Percentiles rank a stretch among this genome's conserved stretches.
Evolutionary conservation across 2,113 vertebrate species (phyloP).

Genomic region (Eolophus roseicapilla): DNA sequence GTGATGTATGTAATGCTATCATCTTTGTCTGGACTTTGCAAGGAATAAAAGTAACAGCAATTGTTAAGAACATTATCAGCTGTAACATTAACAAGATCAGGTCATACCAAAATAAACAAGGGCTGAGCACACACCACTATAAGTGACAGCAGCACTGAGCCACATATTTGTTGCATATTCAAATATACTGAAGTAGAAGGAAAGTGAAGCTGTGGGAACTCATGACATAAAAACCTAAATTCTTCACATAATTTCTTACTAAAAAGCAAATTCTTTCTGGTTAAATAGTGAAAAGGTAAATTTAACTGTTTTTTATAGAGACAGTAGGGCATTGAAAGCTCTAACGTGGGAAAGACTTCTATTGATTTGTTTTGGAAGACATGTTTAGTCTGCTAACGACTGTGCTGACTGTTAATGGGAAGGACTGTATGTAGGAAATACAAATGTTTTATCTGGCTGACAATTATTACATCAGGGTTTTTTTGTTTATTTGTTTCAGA

Average conservation of each 20-base stretch:
- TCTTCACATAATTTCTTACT: not conserved
- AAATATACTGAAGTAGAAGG: not conserved
- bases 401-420: not conserved
- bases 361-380: not conserved
- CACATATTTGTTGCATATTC: not conserved
- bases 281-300: not conserved
- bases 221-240: not conserved
- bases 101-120: not conserved
- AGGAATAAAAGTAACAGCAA: not conserved
- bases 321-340: not conserved
- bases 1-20: not conserved
- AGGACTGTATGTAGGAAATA: not conserved
- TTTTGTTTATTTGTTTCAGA: not conserved
- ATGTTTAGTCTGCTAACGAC: conserved; percentile 20
- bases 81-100: not conserved
- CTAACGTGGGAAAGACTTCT: not conserved
- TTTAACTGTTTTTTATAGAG: not conserved
- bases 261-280: not conserved
- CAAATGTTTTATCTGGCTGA: not conserved
- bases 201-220: not conserved
- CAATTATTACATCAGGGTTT: not conserved
- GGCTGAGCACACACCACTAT: not conserved
- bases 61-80: not conserved
- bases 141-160: not conserved
- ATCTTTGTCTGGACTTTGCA: not conserved